A percentile compares a stretch with the other conserved stretches of the same genome.
Conservation (phyloP, 2,888 invertebrate species). For the Chrysina gloriosa region DNA sequence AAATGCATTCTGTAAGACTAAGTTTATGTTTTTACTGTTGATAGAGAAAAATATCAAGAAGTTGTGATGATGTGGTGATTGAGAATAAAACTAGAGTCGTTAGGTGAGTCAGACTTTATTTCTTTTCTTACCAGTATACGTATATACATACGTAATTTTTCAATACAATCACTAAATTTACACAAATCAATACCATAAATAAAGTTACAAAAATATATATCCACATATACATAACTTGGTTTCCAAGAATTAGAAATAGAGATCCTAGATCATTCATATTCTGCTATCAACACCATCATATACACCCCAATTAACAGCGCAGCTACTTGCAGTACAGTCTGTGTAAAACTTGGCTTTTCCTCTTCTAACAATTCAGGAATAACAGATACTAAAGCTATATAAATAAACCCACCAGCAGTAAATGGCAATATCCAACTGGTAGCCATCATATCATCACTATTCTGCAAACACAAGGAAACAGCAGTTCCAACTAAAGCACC, state of each 20-base stretch:
- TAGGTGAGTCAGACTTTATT: neutral
- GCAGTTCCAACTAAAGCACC: slow-evolving; percentile 95
- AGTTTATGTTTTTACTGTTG: no score
- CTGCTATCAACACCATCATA: slow-evolving; percentile 95
- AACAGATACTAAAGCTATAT: slow-evolving; percentile 98
- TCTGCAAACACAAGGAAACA: slow-evolving; percentile 85
- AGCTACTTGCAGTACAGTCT: slow-evolving; percentile 90
- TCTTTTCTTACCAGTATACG: neutral
- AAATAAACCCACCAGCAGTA: slow-evolving; percentile 99
- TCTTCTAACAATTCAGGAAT: slow-evolving; percentile 97
- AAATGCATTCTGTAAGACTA: no score
- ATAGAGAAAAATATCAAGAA: no score
- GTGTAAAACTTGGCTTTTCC: slow-evolving; percentile 78
- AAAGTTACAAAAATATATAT: slow-evolving; percentile 32
- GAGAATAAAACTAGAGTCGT: neutral
- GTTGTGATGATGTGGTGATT: no score
- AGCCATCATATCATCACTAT: slow-evolving; percentile 74
- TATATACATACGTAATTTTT: neutral
- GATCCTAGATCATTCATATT: slow-evolving; percentile 70
- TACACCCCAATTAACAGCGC: slow-evolving; percentile 91
- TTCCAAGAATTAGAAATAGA: neutral
- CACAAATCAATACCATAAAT: slow-evolving; percentile 1
- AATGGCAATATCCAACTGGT: slow-evolving; percentile 95
- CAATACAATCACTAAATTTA: neutral
- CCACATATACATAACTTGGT: neutral